Evolutionary conservation across 1,140 invertebrate species (phyloP).

Genomic region (Euborellia annulipes): DNA sequence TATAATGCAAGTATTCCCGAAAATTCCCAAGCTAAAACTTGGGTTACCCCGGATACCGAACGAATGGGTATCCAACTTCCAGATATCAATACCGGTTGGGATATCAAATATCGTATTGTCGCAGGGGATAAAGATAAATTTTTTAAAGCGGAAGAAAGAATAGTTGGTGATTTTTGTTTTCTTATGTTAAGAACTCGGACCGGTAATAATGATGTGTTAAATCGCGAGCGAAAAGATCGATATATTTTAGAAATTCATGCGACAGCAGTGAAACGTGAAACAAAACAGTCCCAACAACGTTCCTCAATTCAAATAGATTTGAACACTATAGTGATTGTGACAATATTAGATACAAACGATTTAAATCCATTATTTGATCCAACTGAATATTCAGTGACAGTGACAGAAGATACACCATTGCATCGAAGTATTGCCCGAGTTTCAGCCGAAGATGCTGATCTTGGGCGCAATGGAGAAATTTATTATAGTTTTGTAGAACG

Average conservation of each 20-base stretch:
- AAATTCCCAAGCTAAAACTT: conserved; percentile 77
- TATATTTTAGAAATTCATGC: conserved; percentile 72
- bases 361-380: conserved; percentile 82
- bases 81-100: conserved; percentile 27
- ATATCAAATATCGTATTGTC: conserved; percentile 66
- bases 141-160: conserved; percentile 77
- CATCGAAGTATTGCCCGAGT: conserved; percentile 62
- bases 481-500: conserved; percentile 83
- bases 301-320: conserved; percentile 36
- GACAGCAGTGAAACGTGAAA: conserved; percentile 39
- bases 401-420: conserved; percentile 77
- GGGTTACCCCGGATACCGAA: conserved; percentile 39
- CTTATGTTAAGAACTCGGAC: conserved; percentile 65
- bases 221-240: conserved; percentile 73
- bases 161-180: conserved; percentile 88
- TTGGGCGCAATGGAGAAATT: conserved; percentile 86
- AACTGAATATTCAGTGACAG: conserved; percentile 65
- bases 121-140: conserved; percentile 74
- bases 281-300: conserved; percentile 25
- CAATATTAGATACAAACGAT: conserved; percentile 78
- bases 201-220: conserved; percentile 67
- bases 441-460: conserved; percentile 82
- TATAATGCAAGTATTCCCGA: conserved; percentile 89
- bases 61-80: conserved; percentile 48
- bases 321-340: conserved; percentile 59